Evolutionary conservation across 2,888 invertebrate species (phyloP), one percentile per base, ranked within the genome.

Genomic region (Drosophila borborema): DNA sequence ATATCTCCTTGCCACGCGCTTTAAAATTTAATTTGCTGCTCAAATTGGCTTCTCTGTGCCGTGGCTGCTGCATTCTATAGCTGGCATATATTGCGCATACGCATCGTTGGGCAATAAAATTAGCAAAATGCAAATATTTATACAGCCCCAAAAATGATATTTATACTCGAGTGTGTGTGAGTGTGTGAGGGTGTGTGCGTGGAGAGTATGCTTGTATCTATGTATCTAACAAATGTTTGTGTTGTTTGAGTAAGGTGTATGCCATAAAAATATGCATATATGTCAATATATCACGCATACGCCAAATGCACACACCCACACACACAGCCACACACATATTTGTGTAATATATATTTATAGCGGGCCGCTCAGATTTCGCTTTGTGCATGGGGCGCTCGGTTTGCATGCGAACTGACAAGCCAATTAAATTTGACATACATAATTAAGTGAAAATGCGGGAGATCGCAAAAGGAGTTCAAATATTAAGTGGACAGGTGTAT

Each of bases 401-500:
- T 53, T 62, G 59, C 65, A 66, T 56, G 67, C 34, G 63, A 72
- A 77, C 85, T 81, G 88, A 86, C 86, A 87, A 77, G 89, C 86
- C 89, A 89, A 87, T 87, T 87, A 89, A 86, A 81, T 78, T 79
- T 87, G 87, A 86, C 87, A 89, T 81, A 82, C 73, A 83, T 87
- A 83, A 89, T 86, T 86, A 82, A 80, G 72, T 77, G 78, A 48
- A 58, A 64, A 72, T 74, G 75, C 55, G 72, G 65, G 55, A 64
- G 43, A 43, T 61, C 65, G 60, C 51, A 65, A 74, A 72, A 70
- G 67, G 64, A 80, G 59, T 45, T 72, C 61, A 81, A 83, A 86
- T 64, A 74, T 64, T 80, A 69, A 69, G 49, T 40, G 65, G 64
- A 53, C 72, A 64, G 73, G 70, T 68, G 77, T 71, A 86, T 82